Evolutionary conservation across 2,113 vertebrate species (phyloP).

Genomic region (Ceyx melanurus): DNA sequence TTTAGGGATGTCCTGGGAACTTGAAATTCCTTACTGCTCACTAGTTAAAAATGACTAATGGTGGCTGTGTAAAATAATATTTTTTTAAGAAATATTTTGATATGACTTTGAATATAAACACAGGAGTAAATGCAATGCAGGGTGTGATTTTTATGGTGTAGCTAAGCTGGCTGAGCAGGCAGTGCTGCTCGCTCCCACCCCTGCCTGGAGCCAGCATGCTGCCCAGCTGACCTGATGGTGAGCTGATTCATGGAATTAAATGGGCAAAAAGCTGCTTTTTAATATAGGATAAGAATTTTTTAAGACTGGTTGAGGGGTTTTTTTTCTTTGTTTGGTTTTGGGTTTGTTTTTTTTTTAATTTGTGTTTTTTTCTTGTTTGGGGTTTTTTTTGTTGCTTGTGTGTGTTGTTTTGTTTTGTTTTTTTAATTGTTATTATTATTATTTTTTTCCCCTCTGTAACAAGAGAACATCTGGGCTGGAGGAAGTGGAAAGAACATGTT

Average conservation of each 20-base stretch:
- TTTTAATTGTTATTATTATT: background rate
- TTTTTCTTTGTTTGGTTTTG: background rate
- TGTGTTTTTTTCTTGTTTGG: background rate
- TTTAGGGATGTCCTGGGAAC: background rate
- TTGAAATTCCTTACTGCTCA: background rate
- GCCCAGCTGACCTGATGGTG: background rate
- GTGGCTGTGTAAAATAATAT: background rate
- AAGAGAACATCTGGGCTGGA: background rate
- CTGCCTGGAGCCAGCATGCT: background rate
- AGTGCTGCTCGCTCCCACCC: background rate
- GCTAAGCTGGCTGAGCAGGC: background rate
- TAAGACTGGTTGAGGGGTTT: background rate
- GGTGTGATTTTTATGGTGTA: background rate
- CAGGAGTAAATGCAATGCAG: background rate
- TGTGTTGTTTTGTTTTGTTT: background rate
- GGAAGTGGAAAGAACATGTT: background rate
- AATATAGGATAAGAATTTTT: background rate
- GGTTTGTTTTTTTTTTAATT: background rate
- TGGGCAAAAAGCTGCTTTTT: background rate
- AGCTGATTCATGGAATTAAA: background rate
- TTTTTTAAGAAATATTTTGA: background rate
- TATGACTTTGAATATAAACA: background rate
- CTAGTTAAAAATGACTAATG: background rate
- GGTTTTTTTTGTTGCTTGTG: background rate
- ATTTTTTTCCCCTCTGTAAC: background rate